These are phyloP conservation scores for Nephrotoma appendiculata DNA, from an alignment of 2,888 invertebrate species.

Conservation along the genomic window DNA sequence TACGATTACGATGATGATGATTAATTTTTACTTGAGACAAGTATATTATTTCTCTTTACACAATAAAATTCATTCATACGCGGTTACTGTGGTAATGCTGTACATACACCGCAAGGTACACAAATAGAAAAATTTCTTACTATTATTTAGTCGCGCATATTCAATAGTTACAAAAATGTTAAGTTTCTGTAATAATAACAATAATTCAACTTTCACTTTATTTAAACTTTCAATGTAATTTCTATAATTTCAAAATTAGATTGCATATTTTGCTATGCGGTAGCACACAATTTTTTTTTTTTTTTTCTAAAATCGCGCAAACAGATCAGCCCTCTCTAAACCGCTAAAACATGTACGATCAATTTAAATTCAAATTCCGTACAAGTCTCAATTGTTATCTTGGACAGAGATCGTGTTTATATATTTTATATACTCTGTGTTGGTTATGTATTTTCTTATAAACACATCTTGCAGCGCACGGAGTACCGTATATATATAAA, in stretches of 20 bases:
- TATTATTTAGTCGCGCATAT: neutral
- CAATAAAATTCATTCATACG: neutral
- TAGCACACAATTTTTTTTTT: neutral
- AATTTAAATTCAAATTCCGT: neutral
- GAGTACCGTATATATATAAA: neutral
- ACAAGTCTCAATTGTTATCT: neutral
- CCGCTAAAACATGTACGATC: neutral
- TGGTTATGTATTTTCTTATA: neutral
- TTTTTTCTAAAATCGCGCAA: neutral
- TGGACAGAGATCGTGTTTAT: neutral
- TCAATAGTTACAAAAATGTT: neutral
- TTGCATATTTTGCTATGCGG: neutral
- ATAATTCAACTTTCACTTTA: neutral
- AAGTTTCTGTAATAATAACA: neutral
- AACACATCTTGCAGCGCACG: neutral
- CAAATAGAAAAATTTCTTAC: neutral
- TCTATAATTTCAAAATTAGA: neutral
- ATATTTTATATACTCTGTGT: neutral
- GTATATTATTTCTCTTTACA: neutral
- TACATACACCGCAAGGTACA: neutral
- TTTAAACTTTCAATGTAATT: neutral
- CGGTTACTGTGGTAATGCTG: neutral
- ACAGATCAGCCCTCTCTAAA: neutral
- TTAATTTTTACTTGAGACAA: neutral
- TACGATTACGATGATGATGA: neutral